Percentiles rank a stretch among this genome's conserved stretches.
phyloP scores from a whole-genome alignment of 2,888 invertebrate species.

The Sialis lutaria region DNA sequence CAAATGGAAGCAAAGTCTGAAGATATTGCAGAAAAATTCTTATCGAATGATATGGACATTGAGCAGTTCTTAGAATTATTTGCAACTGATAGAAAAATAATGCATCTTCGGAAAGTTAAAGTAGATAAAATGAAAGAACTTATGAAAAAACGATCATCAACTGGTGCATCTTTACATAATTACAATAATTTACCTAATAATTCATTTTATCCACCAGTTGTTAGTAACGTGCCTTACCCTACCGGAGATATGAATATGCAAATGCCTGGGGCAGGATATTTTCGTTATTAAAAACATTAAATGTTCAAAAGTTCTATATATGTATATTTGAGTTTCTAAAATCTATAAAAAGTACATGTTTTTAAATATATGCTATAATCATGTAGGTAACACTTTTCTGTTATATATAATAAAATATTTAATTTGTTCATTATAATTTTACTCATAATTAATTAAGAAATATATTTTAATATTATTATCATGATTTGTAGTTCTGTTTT shows the following conservation, averaged over 20 bases:
- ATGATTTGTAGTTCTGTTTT: too few relatives aligned
- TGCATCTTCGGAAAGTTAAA: constrained; percentile 76
- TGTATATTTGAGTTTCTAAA: too few relatives aligned
- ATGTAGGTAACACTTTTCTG: too few relatives aligned
- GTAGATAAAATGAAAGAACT: constrained; percentile 82
- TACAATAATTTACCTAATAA: constrained; percentile 24
- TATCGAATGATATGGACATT: constrained; percentile 48
- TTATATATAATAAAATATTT: too few relatives aligned
- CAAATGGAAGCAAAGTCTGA: constrained; percentile 91
- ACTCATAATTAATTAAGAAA: too few relatives aligned
- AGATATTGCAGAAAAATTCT: constrained; percentile 59
- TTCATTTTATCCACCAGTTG: constrained; percentile 28
- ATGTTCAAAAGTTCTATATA: too few relatives aligned
- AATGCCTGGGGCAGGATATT: constrained; percentile 35
- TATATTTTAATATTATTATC: too few relatives aligned
- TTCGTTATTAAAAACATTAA: too few relatives aligned
- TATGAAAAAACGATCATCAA: constrained; percentile 24
- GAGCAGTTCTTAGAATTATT: constrained; percentile 81
- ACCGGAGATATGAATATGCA: constrained; percentile 61
- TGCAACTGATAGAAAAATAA: constrained; percentile 50
- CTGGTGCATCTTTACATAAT: constrained; percentile 16
- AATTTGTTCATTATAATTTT: too few relatives aligned
- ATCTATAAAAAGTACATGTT: too few relatives aligned
- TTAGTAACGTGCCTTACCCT: constrained; percentile 42
- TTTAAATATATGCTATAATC: too few relatives aligned